Percentiles rank a stretch among this genome's conserved stretches.
These are phyloP conservation scores for Sminthurinus aureus DNA, from an alignment of 2,888 invertebrate genomes.

Conservation along the genomic window DNA sequence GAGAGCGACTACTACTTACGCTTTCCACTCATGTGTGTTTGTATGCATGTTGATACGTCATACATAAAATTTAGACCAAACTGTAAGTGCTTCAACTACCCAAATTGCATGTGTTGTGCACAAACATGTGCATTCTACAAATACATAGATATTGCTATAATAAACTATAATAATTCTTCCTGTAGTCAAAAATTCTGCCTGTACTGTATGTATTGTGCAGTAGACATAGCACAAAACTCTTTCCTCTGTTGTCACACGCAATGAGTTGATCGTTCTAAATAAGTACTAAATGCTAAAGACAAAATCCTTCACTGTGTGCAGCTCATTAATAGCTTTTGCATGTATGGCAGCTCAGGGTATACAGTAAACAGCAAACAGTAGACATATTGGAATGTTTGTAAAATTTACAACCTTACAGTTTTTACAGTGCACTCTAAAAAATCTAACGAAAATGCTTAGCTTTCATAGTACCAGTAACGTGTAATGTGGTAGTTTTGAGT, in stretches of 20 bases:
- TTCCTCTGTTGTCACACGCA: no score
- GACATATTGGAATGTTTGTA: no score
- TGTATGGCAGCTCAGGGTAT: no score
- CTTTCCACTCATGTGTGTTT: neutral
- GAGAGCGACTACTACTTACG: neutral
- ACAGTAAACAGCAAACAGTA: no score
- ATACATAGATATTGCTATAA: neutral
- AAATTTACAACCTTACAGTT: no score
- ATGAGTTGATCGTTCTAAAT: no score
- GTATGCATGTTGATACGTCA: neutral
- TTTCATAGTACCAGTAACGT: no score
- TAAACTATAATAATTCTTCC: neutral
- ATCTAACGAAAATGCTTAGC: no score
- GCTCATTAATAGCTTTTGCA: neutral
- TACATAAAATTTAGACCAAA: neutral
- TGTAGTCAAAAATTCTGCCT: neutral
- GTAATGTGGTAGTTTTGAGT: no score
- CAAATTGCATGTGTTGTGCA: neutral
- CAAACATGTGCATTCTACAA: neutral
- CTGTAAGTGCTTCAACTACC: neutral
- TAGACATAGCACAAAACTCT: neutral
- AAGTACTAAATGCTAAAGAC: no score
- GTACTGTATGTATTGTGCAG: neutral
- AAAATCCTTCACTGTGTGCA: neutral
- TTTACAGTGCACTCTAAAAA: no score